Conservation (phyloP, 1,140 invertebrate species). For the Marisa cornuarietis region DNA sequence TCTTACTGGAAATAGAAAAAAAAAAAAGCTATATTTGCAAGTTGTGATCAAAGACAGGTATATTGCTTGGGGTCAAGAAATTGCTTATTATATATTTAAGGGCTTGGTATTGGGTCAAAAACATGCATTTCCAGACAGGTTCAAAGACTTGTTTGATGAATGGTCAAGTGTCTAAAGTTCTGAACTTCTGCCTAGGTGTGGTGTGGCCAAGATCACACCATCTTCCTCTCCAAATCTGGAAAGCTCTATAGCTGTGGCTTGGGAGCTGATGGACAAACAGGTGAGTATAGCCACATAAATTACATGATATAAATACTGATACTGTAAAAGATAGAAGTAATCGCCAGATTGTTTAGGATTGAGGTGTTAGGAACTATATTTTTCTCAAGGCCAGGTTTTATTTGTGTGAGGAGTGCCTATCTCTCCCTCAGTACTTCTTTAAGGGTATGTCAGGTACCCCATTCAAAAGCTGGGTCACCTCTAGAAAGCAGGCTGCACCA, state of each 20-base stretch:
- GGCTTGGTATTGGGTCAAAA: neutral
- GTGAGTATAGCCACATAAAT: conserved; percentile 65
- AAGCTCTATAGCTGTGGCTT: conserved; percentile 90
- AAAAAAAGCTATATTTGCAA: neutral
- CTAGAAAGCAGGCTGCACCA: too few species aligned
- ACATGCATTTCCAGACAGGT: neutral
- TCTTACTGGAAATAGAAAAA: neutral
- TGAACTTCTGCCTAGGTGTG: conserved; percentile 69
- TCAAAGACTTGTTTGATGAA: too few species aligned
- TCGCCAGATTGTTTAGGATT: neutral
- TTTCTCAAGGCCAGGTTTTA: too few species aligned
- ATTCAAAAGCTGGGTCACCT: too few species aligned
- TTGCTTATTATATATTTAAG: neutral
- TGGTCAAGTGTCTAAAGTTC: neutral
- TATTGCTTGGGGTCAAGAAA: neutral
- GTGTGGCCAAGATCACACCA: conserved; percentile 88
- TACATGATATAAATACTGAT: neutral
- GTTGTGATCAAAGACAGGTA: neutral
- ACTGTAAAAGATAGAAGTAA: neutral
- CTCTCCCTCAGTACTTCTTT: too few species aligned
- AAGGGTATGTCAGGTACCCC: too few species aligned
- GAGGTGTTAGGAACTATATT: neutral
- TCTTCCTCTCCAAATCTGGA: conserved; percentile 84
- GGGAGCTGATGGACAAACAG: conserved; percentile 95
- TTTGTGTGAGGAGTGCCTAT: too few species aligned